Base-by-base conservation (phyloP, 2,888 invertebrate species). In the Neuroscelio doddi region DNA sequence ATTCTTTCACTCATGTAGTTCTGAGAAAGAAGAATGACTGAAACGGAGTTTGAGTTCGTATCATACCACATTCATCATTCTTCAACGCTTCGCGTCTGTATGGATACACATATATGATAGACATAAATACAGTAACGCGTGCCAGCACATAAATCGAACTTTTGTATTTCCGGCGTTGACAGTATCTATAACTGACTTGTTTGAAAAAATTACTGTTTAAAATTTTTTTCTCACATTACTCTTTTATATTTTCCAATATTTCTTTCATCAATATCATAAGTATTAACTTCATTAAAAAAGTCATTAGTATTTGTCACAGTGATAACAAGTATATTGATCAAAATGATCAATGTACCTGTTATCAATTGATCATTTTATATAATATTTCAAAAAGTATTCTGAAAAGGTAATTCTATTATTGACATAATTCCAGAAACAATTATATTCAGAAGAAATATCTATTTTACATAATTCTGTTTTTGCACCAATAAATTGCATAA, bases 101-200 rank as follows among this genome's bases (percentile, higher is more conserved):
- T 59, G 49, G 61, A 55, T 56, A 51, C 64, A 56, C 44, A 53
- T 58, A 49, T 42, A 57, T 55, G 47, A 36, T 38, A 59, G 57
- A 63, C 59, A 64, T 67, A 69, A 68, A 69, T 69, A 75, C 70
- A 71, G 57, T 53, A 68, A 64, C 51, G 50, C 76, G 75, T 74
- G 72, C 68, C 49, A 63, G 69, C 70, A 76, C 79, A 80, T 81
- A 81, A 81, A 81, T 81, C 80, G 79, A 81, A 81, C 77, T 80
- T 80, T 80, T 80, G 76, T 79, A 80, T 80, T 81, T 81, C 79
- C 78, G 79, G 72, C 72, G 73, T 73, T 71, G 77, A 75, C 75
- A 73, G 44, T 66, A 69, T 72, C 65, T 61, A 49, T 32, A 68
- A 56, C 49, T 30, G 45, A 64, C 62, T 39, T 46, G 58, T 52